Evolutionary conservation across 2,888 invertebrate genomes (phyloP).

Genomic region (Sympetrum striolatum): DNA sequence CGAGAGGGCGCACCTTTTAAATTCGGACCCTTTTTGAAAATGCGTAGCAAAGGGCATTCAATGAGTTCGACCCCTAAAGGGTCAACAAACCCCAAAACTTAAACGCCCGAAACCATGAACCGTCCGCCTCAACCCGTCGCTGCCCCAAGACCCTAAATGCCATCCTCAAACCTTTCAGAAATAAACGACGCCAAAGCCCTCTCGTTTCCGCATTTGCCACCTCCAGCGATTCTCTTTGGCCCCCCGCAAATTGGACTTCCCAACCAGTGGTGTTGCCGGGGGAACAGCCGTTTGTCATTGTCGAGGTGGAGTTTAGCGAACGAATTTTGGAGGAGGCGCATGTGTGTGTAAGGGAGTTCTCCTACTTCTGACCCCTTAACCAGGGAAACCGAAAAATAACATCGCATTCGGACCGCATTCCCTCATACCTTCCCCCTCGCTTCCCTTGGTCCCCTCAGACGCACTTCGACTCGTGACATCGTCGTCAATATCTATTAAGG

Average conservation of each 20-base stretch:
- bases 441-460: not conserved
- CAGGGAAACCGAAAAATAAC: not conserved
- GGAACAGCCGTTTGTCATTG: slow-evolving; percentile 34
- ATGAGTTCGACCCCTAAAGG: not conserved
- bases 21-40: not conserved
- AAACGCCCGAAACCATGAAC: not conserved
- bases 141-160: not conserved
- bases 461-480: not conserved
- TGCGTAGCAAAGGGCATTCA: not conserved
- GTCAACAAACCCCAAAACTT: not conserved
- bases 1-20: not conserved
- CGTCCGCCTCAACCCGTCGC: too few species aligned
- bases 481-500: not conserved
- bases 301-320: not conserved
- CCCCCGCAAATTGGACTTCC: slow-evolving; percentile 20
- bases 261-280: not conserved
- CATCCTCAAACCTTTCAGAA: slow-evolving; percentile 1
- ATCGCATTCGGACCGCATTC: not conserved
- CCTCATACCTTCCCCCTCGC: not conserved
- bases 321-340: not conserved
- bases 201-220: not conserved
- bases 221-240: not conserved
- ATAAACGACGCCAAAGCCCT: not conserved
- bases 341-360: not conserved
- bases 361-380: not conserved